These are phyloP conservation scores for Rhinichthys klamathensis DNA, from an alignment of 2,113 vertebrate species.

Conservation along the genomic window DNA sequence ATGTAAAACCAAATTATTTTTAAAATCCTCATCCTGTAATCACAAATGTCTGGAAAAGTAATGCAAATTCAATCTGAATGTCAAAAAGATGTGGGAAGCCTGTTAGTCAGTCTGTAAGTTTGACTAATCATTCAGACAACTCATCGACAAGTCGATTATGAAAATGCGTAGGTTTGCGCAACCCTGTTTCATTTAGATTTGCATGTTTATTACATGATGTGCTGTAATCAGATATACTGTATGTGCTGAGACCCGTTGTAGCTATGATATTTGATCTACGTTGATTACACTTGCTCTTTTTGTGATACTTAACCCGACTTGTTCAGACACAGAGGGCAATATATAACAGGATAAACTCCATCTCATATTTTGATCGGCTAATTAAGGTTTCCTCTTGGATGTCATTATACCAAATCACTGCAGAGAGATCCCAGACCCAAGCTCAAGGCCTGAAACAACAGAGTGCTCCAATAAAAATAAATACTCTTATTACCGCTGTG, in stretches of 20 bases:
- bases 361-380: slow-evolving; percentile 25
- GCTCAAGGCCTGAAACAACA: slow-evolving; percentile 22
- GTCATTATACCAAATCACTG: slow-evolving; percentile 30
- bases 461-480: slow-evolving; percentile 21
- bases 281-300: neutral
- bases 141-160: neutral
- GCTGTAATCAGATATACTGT: neutral
- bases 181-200: neutral
- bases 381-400: slow-evolving; percentile 15
- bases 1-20: neutral
- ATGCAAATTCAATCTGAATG: neutral
- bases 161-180: neutral
- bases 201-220: neutral
- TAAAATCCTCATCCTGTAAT: neutral
- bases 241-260: slow-evolving; percentile 6
- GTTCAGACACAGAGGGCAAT: neutral
- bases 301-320: neutral
- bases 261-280: neutral
- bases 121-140: neutral
- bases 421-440: slow-evolving; percentile 37
- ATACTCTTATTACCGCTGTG: slow-evolving; percentile 7
- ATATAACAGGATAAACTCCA: slow-evolving; percentile 12
- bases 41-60: neutral
- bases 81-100: neutral
- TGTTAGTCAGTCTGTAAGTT: neutral